Percentiles rank a stretch among this genome's conserved stretches.
Conservation (phyloP, 2,113 vertebrate species). For the Tupaia tana region DNA sequence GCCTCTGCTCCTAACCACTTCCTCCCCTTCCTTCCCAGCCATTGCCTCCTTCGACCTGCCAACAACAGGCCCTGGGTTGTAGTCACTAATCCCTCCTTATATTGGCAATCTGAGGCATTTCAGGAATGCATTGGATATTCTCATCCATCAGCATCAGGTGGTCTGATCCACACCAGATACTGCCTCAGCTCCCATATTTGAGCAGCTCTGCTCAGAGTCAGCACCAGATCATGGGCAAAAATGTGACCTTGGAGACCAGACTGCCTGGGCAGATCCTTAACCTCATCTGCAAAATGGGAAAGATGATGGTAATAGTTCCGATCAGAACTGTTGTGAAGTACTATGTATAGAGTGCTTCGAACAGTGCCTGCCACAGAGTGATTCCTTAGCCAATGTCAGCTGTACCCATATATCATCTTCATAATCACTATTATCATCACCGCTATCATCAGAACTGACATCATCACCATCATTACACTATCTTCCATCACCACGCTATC, state of each 20-base stretch:
- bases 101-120: not conserved
- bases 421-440: not conserved
- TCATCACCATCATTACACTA: not conserved
- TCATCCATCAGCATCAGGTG: not conserved
- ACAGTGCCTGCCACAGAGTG: not conserved
- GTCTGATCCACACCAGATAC: no score
- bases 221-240: not conserved
- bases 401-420: not conserved
- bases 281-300: not conserved
- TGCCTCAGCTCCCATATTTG: not conserved
- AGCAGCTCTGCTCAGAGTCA: not conserved
- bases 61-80: not conserved
- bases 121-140: not conserved
- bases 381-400: not conserved
- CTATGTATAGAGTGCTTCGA: no score
- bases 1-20: no score
- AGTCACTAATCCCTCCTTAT: not conserved
- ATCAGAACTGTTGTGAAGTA: not conserved
- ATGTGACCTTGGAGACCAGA: not conserved
- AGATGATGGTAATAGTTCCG: not conserved
- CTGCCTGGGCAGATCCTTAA: not conserved
- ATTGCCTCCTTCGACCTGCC: not conserved
- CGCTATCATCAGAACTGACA: not conserved
- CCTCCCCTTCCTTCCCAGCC: no score
- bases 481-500: rapidly evolving